Base-by-base conservation (phyloP, 2,797 vertebrate species). In the Pangasius mekongensis region DNA sequence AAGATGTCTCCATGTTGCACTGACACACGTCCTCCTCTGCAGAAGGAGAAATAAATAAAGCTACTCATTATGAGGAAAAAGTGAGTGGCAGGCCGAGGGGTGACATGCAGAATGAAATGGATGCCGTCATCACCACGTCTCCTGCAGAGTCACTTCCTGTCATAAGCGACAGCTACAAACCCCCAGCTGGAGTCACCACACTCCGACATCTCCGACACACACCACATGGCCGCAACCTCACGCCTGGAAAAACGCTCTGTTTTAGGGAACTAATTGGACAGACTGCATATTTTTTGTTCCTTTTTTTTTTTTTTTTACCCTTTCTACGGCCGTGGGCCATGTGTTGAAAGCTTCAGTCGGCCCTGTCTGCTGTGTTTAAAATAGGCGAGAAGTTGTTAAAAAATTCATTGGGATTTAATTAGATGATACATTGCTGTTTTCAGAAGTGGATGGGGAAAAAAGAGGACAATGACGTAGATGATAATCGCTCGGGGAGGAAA, bases 341-440 rank as follows among this genome's bases (percentile, higher is more conserved):
- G 93, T 89, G 93, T 87, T 71, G 89, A 88, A 81, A 77, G 87
- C 60, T 36, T 90, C 78, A 91, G 90, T 93, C 90, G 87, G 88
- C 90, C 89, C 92, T 88, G 88, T 92, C 92, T 92, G 89, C 54
- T 74, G 87, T 92, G 76, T 89, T 76, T 84, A 71, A 88, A 88
- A 87, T 74, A 93, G 91, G 78, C 77, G 14, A 77, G 52, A 85
- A n/a, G 73, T 73, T 85, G 90, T 93, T 94, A 91, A 95, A 60
- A 95, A 91, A 95, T 95, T 94, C 91, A 95, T 93, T 91, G 91
- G 91, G 92, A 88, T 89, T 91, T 95, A 96, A 96, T 95, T 92
- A 95, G 93, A 92, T 91, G 92, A 91, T 89, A 81, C 89, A 85
- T 89, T 89, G 90, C 47, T 22, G 86, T 93, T 93, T 94, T 93